Base-by-base conservation (phyloP, 2,797 vertebrate species). In the Apodemus agrarius region DNA sequence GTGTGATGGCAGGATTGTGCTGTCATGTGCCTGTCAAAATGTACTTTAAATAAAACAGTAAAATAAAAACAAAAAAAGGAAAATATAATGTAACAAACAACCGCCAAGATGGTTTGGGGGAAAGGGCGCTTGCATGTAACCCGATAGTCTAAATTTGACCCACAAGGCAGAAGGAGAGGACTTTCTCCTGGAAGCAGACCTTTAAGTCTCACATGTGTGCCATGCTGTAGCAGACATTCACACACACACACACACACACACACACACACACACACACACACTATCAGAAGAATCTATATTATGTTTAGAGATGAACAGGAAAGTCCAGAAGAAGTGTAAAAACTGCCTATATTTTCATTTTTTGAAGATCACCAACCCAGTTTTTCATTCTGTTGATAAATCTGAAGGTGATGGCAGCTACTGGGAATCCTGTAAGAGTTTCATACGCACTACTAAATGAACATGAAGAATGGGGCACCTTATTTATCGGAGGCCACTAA, bases 31-130 rank as follows among this genome's bases (percentile, higher is more conserved):
- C 76, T 67, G n/a, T 40, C 46, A 21, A 91, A 95, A 67, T 76
- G 94, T 90, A 83, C 86, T 95, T 96, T 93, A 67, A 83, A 89
- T 90, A 65, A 95, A 93, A 89, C 17, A 21, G 69, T 21, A 75
- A 74, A 43, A 88, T 59, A 43, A 74, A 74, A 40, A 57, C 0
- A 9, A 12, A 14, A 54, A 72, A 54, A 74, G 67, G 21, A 40
- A 59, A 40, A 57, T 6, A 43, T 2, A 57, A 57, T 57, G n/a
- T 59, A 88, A 74, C n/a, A 74, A 88, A 74, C n/a, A 74, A 26
- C 69, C 43, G 69, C 10, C 24, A 14, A 75, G 69, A 40, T 13
- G 14, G 69, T 43, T 57, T 37, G 31, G 49, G n/a, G 13, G 52
- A 57, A 88, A 57, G 16, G 67, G n/a, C 10, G 22, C 0, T 1